Percentiles rank a stretch among this genome's conserved stretches.
These are phyloP conservation scores for Amazona vittata DNA, from an alignment of 2,113 vertebrate species.

Conservation along the genomic window DNA sequence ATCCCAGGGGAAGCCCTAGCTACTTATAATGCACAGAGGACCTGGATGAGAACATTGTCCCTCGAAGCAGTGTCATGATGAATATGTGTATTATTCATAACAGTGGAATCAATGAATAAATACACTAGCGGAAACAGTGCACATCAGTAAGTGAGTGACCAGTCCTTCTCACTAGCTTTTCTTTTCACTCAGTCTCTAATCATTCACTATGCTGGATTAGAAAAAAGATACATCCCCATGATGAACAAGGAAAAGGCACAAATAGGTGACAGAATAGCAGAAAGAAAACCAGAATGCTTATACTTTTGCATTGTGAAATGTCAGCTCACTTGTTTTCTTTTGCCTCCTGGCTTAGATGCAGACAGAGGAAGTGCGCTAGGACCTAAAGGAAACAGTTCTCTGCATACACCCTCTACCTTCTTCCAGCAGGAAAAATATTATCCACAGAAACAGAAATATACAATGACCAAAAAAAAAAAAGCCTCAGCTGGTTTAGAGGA, in stretches of 20 bases:
- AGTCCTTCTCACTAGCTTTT: background rate
- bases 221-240: background rate
- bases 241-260: background rate
- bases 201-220: background rate
- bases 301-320: background rate
- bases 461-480: background rate
- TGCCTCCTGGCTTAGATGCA: background rate
- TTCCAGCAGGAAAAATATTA: conserved; percentile 25
- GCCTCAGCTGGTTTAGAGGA: background rate
- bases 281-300: background rate
- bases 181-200: background rate
- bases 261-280: background rate
- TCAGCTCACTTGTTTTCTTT: background rate
- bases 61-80: conserved; percentile 16
- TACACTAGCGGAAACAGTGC: background rate
- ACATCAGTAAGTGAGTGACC: background rate
- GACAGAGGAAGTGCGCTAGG: background rate
- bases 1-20: conserved; percentile 11
- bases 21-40: conserved; percentile 37
- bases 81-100: conserved; percentile 57
- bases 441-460: conserved; percentile 25
- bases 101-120: conserved; percentile 5
- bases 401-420: conserved; percentile 30
- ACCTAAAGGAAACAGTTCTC: conserved; percentile 21
- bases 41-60: conserved; percentile 11